Evolutionary conservation across 53 echinoderm and acorn worm species (phyloP).

Genomic region (Apostichopus leukothele): DNA sequence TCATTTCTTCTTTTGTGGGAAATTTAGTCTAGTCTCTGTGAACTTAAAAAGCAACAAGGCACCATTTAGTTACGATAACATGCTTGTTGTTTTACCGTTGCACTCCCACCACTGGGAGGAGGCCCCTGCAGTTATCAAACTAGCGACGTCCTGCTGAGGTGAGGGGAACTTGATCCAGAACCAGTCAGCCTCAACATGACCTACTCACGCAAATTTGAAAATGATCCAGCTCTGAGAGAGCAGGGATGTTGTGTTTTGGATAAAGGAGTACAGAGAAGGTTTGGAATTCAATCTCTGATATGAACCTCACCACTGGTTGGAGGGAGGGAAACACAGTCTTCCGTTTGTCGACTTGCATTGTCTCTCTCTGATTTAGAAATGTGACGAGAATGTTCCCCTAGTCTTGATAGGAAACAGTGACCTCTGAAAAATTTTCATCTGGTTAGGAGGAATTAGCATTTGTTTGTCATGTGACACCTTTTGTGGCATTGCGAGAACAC

Average conservation of each 20-base stretch:
- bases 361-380: neutral
- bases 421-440: neutral
- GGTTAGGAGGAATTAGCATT: slow-evolving; percentile 2
- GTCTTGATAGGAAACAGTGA: neutral
- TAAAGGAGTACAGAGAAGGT: neutral
- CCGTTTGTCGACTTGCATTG: neutral
- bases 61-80: neutral
- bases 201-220: slow-evolving; percentile 35
- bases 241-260: slow-evolving; percentile 17
- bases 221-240: slow-evolving; percentile 11
- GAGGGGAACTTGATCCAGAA: slow-evolving; percentile 30
- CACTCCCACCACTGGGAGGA: neutral
- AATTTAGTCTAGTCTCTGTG: neutral
- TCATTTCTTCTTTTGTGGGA: no score
- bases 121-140: slow-evolving; percentile 16
- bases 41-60: neutral
- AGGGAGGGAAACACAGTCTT: neutral
- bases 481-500: neutral
- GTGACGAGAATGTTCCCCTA: neutral
- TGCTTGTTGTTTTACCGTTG: neutral
- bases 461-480: slow-evolving; percentile 9
- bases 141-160: slow-evolving; percentile 20
- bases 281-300: slow-evolving; percentile 21
- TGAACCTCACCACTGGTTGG: slow-evolving; percentile 4
- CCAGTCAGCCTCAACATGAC: slow-evolving; percentile 16